A percentile compares a stretch with the other conserved stretches of the same genome.
Conservation (phyloP, 2,113 vertebrate species). For the Ranitomeya variabilis region DNA sequence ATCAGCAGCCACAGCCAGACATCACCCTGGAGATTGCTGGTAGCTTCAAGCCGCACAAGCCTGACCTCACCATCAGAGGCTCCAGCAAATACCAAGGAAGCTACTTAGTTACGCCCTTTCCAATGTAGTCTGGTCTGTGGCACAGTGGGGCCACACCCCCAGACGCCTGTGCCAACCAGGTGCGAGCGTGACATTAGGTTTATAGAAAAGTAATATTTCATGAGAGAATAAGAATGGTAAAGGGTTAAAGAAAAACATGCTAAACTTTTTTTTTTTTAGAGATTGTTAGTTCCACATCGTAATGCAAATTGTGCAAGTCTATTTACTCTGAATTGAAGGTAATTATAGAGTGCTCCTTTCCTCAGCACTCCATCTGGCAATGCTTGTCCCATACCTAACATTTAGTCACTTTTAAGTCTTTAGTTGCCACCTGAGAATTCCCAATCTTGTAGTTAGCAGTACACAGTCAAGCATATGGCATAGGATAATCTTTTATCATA, state of each 20-base stretch:
- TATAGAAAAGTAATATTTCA: no score
- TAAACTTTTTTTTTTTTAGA: not conserved
- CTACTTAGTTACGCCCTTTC: no score
- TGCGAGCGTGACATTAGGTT: no score
- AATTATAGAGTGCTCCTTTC: not conserved
- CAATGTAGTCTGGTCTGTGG: no score
- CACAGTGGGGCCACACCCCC: no score
- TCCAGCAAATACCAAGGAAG: no score
- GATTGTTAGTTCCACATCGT: not conserved
- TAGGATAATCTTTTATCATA: slow-evolving; percentile 17
- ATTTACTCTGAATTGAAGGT: not conserved
- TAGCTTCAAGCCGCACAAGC: no score
- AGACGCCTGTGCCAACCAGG: no score
- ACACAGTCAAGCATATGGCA: slow-evolving; percentile 8
- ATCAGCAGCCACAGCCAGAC: no score
- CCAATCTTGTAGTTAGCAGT: slow-evolving; percentile 3
- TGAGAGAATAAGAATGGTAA: no score
- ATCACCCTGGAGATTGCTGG: no score
- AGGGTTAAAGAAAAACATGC: not conserved
- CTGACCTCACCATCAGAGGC: no score
- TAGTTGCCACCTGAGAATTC: slow-evolving; percentile 27
- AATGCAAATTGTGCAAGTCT: not conserved
- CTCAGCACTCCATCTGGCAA: slow-evolving; percentile 18
- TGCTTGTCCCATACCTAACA: not conserved
- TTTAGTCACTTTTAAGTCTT: slow-evolving; percentile 11